Conservation (phyloP, 1,140 invertebrate species). For the Drosophila jambulina region DNA sequence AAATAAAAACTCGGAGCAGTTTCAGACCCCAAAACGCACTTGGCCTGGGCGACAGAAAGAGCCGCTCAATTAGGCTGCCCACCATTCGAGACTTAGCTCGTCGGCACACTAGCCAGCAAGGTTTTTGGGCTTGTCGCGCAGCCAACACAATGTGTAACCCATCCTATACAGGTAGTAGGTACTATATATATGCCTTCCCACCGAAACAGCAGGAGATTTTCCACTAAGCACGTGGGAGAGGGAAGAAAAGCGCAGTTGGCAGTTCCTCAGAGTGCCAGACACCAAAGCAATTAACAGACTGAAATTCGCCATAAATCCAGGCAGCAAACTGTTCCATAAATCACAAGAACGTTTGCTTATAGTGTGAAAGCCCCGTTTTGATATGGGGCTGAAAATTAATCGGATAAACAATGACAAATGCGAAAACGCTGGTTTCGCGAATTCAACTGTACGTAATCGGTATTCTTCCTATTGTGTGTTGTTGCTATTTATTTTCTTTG, state of each 20-base stretch:
- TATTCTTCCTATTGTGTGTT: slow-evolving; percentile 36
- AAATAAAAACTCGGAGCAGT: slow-evolving; percentile 11
- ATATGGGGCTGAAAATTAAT: slow-evolving; percentile 30
- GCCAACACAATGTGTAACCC: slow-evolving; percentile 32
- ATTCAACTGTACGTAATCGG: slow-evolving; percentile 59
- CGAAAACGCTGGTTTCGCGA: slow-evolving; percentile 31
- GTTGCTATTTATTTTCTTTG: slow-evolving; percentile 20
- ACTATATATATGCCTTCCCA: slow-evolving; percentile 11
- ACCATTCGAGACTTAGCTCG: slow-evolving; percentile 51
- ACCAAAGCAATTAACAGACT: slow-evolving; percentile 53
- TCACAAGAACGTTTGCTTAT: slow-evolving; percentile 26
- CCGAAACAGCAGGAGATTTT: slow-evolving; percentile 42
- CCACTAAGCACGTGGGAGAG: slow-evolving; percentile 6
- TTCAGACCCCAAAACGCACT: slow-evolving; percentile 43
- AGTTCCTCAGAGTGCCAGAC: slow-evolving; percentile 50
- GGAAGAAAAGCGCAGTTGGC: slow-evolving; percentile 5
- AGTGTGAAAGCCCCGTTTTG: slow-evolving; percentile 25
- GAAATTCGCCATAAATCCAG: slow-evolving; percentile 37
- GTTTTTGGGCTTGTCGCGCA: slow-evolving; percentile 56
- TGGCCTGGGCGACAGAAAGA: slow-evolving; percentile 60
- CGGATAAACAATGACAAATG: slow-evolving; percentile 49
- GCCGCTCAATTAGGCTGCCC: slow-evolving; percentile 78
- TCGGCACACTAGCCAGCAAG: slow-evolving; percentile 40
- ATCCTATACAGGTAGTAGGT: slow-evolving; percentile 7
- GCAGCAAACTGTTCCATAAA: slow-evolving; percentile 34